Conservation (phyloP, 2,113 vertebrate species). For the Eolophus roseicapilla region DNA sequence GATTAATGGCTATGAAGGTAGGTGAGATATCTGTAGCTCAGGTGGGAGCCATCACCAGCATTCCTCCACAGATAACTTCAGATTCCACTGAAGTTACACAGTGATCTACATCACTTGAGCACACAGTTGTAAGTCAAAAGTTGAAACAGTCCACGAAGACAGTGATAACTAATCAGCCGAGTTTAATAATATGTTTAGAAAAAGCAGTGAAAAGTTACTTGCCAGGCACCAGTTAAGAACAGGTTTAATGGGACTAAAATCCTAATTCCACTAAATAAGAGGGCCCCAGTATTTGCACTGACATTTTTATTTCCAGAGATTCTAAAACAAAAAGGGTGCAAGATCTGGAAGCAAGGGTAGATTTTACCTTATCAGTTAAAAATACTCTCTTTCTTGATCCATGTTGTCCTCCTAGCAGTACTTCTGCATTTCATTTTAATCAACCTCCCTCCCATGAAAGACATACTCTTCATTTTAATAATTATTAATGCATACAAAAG, state of each 20-base stretch:
- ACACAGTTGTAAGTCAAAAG: background rate
- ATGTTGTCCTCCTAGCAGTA: background rate
- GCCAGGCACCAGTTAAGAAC: background rate
- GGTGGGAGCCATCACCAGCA: background rate
- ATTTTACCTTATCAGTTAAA: background rate
- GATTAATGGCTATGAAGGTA: background rate
- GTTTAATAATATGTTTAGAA: background rate
- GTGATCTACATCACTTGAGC: background rate
- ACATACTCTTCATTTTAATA: background rate
- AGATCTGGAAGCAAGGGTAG: background rate
- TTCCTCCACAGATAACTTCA: background rate
- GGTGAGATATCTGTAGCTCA: background rate
- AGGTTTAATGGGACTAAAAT: background rate
- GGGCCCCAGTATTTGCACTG: background rate
- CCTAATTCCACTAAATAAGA: background rate
- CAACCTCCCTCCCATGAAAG: background rate
- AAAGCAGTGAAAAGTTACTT: background rate
- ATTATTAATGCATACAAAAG: background rate
- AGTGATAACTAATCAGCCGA: background rate
- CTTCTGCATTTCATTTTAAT: background rate
- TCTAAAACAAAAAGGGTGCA: background rate
- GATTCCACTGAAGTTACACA: fast-evolving
- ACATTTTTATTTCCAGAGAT: background rate
- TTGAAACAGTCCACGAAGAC: background rate
- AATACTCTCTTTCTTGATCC: background rate